Percentiles rank a stretch among this genome's conserved stretches.
Evolutionary conservation across 2,888 invertebrate genomes (phyloP).

Genomic region (Tachina fera): DNA sequence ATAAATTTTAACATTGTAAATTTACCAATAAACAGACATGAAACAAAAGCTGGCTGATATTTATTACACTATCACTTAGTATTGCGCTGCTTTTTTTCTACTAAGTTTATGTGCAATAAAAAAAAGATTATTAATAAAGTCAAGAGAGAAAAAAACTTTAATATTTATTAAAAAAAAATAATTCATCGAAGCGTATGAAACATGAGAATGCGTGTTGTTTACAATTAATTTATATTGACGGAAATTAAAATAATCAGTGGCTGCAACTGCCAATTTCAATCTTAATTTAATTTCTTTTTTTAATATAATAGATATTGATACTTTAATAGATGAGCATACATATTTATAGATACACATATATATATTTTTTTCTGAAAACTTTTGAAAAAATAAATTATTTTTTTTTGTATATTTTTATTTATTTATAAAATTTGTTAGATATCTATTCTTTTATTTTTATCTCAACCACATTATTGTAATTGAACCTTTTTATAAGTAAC

Average conservation of each 20-base stretch:
- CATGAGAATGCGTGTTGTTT: conserved; percentile 66
- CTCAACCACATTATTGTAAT: too few species aligned
- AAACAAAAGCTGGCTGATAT: conserved; percentile 24
- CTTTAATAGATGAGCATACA: background rate
- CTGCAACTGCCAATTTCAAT: conserved; percentile 70
- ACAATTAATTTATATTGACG: conserved; percentile 70
- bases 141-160: conserved; percentile 13
- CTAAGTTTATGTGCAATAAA: background rate
- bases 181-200: conserved; percentile 55
- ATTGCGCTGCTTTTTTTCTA: background rate
- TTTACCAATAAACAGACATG: conserved; percentile 30
- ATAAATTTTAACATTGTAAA: conserved; percentile 12
- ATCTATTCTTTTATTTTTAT: too few species aligned
- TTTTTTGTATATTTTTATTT: too few species aligned
- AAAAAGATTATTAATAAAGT: conserved; percentile 33
- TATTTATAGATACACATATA: too few species aligned
- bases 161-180: conserved; percentile 11
- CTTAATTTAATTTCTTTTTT: conserved; percentile 60
- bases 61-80: background rate
- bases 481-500: too few species aligned
- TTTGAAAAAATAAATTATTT: too few species aligned
- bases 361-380: too few species aligned
- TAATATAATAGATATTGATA: conserved; percentile 56
- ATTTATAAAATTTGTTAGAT: too few species aligned
- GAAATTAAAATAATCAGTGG: conserved; percentile 71